Evolutionary conservation across 2,113 vertebrate species (phyloP).

Genomic region (Seriola aureovittata): DNA sequence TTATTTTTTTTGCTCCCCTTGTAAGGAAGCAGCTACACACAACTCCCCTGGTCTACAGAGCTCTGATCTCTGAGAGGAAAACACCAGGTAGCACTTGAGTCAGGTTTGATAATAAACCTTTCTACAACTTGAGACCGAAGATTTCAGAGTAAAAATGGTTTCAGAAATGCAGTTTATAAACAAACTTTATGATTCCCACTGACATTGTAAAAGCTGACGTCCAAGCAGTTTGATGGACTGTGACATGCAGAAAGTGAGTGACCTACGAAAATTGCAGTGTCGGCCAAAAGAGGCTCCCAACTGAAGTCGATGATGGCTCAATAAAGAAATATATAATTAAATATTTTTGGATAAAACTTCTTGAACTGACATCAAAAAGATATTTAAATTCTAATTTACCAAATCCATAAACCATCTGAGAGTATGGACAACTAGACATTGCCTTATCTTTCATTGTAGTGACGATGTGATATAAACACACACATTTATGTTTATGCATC

Average conservation of each 20-base stretch:
- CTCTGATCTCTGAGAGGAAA: slow-evolving; percentile 2
- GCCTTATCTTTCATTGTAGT: background rate
- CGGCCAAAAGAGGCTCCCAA: background rate
- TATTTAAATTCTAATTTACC: background rate
- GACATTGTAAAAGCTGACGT: background rate
- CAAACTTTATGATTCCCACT: background rate
- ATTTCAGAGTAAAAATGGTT: background rate
- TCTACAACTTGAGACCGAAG: background rate
- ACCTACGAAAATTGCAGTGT: slow-evolving; percentile 3
- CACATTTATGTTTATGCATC: background rate
- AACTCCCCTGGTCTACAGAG: background rate
- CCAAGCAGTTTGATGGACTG: background rate
- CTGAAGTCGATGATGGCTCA: background rate
- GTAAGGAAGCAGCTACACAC: background rate
- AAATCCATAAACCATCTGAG: background rate
- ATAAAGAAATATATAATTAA: background rate
- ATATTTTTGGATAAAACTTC: background rate
- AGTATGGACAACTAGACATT: background rate
- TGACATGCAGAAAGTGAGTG: background rate
- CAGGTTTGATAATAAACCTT: background rate
- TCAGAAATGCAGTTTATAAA: background rate
- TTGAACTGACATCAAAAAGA: background rate
- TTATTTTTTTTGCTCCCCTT: slow-evolving; percentile 2
- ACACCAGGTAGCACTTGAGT: background rate
- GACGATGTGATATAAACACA: background rate